Base-by-base conservation (phyloP, 2,888 invertebrate genomes). In the Ectemnius cavifrons region DNA sequence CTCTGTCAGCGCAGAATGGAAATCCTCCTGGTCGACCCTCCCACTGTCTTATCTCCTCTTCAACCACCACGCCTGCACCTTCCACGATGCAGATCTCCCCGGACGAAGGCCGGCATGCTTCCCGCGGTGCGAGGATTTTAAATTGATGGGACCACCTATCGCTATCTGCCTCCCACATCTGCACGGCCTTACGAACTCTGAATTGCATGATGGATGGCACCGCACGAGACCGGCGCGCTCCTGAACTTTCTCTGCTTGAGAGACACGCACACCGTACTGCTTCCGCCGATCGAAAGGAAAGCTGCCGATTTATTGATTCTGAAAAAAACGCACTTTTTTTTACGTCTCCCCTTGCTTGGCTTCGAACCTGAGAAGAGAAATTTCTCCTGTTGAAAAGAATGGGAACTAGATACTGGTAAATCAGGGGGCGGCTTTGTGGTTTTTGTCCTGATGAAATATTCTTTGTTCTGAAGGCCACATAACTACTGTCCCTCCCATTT, bases 371-470 rank as follows among this genome's bases (percentile, higher is more conserved):
- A 8, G 11, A 37, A 37, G 71, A 77, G 65, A 72, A 76, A 71
- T 73, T 64, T 67, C 47, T 37, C 4, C 5, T 64, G 58, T 52
- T 75, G 72, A 67, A 73, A 77, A 77, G 70, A 73, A 75, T 73
- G 66, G 71, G 70, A 73, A 78, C 78, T 76, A 68, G 73, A 74
- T 79, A 77, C 61, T 20, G 73, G 78, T 79, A 82, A 81, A 84
- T 83, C 78, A 81, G 78, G 81, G 79, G 81, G 67, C 69, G 74
- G 73, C 81, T 72, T 72, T 73, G 61, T 66, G 75, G 75, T 78
- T 81, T 23, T 83, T 73, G 79, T 79, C 75, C 79, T 75, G 76
- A 69, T 84, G 79, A 83, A 84, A 83, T 84, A 80, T 84, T 84
- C 79, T 83, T 84, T 73, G 79, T 75, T 64, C 60, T 67, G 71